Conservation (phyloP, 1,140 invertebrate genomes). For the Drosophila ercepeae region DNA sequence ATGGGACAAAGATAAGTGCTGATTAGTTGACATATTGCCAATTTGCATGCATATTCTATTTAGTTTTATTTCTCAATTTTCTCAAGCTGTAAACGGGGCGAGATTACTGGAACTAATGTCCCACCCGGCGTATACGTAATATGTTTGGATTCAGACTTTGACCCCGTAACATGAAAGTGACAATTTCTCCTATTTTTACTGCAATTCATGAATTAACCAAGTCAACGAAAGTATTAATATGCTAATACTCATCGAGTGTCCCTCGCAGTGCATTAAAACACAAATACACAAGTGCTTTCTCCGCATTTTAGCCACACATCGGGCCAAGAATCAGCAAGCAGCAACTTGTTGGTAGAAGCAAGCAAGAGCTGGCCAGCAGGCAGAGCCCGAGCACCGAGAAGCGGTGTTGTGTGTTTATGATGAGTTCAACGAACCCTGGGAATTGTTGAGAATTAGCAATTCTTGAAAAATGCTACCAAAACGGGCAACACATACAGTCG, state of each 20-base stretch:
- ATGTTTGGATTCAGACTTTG: not conserved
- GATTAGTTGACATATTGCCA: slow-evolving; percentile 1
- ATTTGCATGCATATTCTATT: not conserved
- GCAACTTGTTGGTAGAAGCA: too few species aligned
- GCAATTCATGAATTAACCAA: slow-evolving; percentile 22
- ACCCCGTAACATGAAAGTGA: slow-evolving; percentile 14
- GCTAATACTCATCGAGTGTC: slow-evolving; percentile 30
- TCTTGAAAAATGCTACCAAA: slow-evolving; percentile 82
- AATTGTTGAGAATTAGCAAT: slow-evolving; percentile 82
- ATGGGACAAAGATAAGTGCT: not conserved
- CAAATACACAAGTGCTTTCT: slow-evolving; percentile 74
- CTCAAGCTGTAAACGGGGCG: not conserved
- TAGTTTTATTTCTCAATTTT: not conserved
- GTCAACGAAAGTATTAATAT: slow-evolving; percentile 31
- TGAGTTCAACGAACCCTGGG: slow-evolving; percentile 77
- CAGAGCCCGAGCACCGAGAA: slow-evolving; percentile 21
- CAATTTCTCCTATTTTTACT: slow-evolving; percentile 17
- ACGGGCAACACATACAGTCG: slow-evolving; percentile 63
- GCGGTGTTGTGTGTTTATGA: slow-evolving; percentile 63
- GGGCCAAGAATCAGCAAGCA: slow-evolving; percentile 56
- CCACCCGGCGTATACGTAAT: not conserved
- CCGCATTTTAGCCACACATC: slow-evolving; percentile 62
- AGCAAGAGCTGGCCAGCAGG: slow-evolving; percentile 48
- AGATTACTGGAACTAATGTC: not conserved
- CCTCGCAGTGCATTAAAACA: slow-evolving; percentile 54